Evolutionary conservation across 1,140 invertebrate genomes (phyloP).

Genomic region (Geopemphigus sp.): DNA sequence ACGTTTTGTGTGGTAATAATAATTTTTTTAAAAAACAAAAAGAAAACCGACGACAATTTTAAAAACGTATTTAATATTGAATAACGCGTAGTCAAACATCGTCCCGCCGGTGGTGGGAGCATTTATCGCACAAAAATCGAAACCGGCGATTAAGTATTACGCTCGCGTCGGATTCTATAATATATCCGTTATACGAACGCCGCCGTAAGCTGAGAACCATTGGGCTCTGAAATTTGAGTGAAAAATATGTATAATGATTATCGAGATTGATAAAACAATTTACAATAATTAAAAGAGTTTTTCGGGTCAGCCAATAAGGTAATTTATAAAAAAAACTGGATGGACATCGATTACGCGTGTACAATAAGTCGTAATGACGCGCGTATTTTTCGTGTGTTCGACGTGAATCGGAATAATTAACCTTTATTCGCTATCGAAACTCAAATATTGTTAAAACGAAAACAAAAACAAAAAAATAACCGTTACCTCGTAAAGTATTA

Average conservation of each 20-base stretch:
- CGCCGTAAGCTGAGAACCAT: no score
- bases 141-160: no score
- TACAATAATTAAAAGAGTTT: background rate
- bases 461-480: no score
- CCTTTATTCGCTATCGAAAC: background rate
- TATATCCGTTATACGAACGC: no score
- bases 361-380: background rate
- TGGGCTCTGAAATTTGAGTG: background rate
- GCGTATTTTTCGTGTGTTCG: background rate
- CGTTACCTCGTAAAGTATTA: background rate
- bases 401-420: conserved; percentile 4
- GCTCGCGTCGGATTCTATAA: no score
- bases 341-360: conserved; percentile 2
- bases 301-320: background rate
- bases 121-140: no score
- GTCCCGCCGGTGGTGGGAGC: no score
- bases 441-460: background rate
- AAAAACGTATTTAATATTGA: no score
- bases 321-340: background rate
- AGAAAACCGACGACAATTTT: no score
- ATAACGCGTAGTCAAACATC: no score
- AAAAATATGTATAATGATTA: background rate
- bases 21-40: no score
- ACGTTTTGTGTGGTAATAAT: no score
- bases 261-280: background rate